A percentile compares a stretch with the other conserved stretches of the same genome.
These are phyloP conservation scores for Brachionus asplanchnoidis DNA, from an alignment of 1,140 invertebrate species.

Conservation along the genomic window DNA sequence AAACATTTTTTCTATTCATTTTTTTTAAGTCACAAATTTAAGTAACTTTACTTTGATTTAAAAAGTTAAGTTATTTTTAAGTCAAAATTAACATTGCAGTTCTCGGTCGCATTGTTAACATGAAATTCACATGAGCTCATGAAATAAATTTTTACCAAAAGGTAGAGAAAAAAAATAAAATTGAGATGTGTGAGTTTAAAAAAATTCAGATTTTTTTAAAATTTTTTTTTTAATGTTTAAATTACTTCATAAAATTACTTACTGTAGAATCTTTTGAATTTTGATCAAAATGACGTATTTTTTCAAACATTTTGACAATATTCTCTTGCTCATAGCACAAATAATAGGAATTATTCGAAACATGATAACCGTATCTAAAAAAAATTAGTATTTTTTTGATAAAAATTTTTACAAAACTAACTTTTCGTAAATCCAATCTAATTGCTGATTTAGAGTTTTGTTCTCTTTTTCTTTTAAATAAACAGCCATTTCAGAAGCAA, in stretches of 20 bases:
- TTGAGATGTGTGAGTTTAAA: too few species aligned
- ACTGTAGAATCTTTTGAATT: constrained; percentile 61
- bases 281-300: constrained; percentile 69
- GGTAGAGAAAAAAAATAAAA: too few species aligned
- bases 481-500: constrained; percentile 71
- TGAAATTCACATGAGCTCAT: too few species aligned
- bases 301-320: constrained; percentile 74
- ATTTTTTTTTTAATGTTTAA: too few species aligned
- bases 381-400: not conserved
- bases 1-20: too few species aligned
- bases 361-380: constrained; percentile 73
- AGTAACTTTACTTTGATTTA: too few species aligned
- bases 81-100: too few species aligned
- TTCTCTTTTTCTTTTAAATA: constrained; percentile 61
- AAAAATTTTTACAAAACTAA: constrained; percentile 53
- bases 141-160: too few species aligned
- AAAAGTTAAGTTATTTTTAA: too few species aligned
- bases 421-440: constrained; percentile 72
- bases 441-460: constrained; percentile 56
- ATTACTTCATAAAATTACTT: not conserved
- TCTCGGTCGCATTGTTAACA: too few species aligned
- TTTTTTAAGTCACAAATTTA: too few species aligned
- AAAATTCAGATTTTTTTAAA: too few species aligned
- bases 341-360: constrained; percentile 79
- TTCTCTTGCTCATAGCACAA: constrained; percentile 70